These are phyloP conservation scores for Wiebesia pumilae DNA, from an alignment of 1,140 invertebrate genomes.

Conservation along the genomic window DNA sequence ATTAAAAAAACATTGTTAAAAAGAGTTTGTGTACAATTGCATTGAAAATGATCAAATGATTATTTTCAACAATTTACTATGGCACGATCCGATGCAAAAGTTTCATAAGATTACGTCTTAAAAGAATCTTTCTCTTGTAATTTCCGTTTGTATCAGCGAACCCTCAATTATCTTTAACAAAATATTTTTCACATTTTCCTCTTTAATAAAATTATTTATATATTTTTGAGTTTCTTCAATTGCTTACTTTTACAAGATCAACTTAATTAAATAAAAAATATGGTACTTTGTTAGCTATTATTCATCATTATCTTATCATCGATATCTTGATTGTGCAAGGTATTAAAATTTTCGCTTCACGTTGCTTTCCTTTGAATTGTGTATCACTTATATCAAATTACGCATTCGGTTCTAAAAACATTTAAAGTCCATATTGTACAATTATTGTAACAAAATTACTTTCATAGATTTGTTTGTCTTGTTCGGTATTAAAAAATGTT, in stretches of 20 bases:
- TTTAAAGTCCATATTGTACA: too few species aligned
- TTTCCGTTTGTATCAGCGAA: too few species aligned
- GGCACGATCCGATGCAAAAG: conserved; percentile 15
- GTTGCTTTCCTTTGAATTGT: too few species aligned
- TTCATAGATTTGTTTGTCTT: too few species aligned
- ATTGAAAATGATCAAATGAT: neutral
- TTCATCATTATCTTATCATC: neutral
- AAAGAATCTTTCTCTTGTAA: neutral
- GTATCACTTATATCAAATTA: too few species aligned
- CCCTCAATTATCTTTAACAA: too few species aligned
- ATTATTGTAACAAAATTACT: too few species aligned
- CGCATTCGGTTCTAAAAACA: too few species aligned
- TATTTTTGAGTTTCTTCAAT: neutral
- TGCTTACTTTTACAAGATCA: neutral
- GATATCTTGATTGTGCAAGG: too few species aligned
- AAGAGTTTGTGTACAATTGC: neutral
- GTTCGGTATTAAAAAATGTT: too few species aligned
- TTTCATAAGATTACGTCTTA: neutral
- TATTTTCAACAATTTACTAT: neutral
- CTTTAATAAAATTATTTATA: neutral
- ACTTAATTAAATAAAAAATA: neutral
- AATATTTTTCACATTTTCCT: neutral
- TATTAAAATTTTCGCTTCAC: too few species aligned
- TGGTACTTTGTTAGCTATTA: neutral
- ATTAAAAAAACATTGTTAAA: neutral